Evolutionary conservation across 2,797 vertebrate species (phyloP).

Genomic region (Gephyroberyx darwinii): DNA sequence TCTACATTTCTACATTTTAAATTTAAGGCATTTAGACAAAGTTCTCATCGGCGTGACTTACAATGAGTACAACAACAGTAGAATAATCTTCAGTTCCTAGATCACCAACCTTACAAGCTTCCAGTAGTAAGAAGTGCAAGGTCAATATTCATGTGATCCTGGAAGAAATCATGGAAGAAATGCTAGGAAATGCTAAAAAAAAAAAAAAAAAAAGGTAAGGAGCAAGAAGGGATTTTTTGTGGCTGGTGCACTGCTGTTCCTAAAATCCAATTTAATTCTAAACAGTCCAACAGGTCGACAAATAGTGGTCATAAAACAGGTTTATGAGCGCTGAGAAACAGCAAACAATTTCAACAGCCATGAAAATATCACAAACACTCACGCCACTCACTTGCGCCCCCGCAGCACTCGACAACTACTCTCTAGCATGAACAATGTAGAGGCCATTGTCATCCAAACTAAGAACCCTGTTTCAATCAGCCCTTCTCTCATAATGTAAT

Average conservation of each 20-base stretch:
- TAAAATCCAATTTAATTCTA: background rate
- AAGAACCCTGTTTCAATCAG: slow-evolving; percentile 50
- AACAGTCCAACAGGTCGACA: background rate
- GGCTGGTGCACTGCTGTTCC: background rate
- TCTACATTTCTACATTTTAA: background rate
- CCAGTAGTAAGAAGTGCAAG: too few species aligned
- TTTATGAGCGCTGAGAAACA: slow-evolving; percentile 12
- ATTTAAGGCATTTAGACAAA: background rate
- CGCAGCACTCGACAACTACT: slow-evolving; percentile 32
- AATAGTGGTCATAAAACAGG: background rate
- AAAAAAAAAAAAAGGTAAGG: too few species aligned
- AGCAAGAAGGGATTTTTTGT: too few species aligned
- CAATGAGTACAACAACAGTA: too few species aligned
- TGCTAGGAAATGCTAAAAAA: background rate
- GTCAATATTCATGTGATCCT: too few species aligned
- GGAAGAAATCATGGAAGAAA: background rate
- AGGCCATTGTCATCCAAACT: slow-evolving; percentile 43
- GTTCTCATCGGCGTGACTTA: background rate
- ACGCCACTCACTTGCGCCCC: slow-evolving; percentile 19
- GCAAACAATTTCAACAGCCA: slow-evolving; percentile 1
- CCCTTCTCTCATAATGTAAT: slow-evolving; percentile 48
- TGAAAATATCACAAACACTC: slow-evolving; percentile 17
- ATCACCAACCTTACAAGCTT: too few species aligned
- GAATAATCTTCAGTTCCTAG: too few species aligned
- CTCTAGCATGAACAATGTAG: background rate